phyloP scores from a whole-genome alignment of 1,140 invertebrate species.

The Drosophila malerkotliana region DNA sequence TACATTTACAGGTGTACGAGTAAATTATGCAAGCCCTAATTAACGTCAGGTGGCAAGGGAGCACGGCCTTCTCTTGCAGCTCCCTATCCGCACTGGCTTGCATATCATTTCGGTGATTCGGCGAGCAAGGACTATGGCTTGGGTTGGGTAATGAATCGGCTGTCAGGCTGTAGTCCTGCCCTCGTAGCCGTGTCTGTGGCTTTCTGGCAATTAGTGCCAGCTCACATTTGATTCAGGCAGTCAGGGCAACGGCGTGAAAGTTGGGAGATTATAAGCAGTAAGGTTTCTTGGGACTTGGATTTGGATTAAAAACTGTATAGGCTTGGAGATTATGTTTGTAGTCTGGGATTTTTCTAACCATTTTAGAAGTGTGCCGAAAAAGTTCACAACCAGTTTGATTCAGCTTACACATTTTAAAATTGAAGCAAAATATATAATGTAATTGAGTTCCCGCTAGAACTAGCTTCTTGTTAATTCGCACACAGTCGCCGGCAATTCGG shows the following conservation, averaged over 20 bases:
- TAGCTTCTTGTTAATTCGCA: slow-evolving; percentile 2
- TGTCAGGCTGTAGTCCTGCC: slow-evolving; percentile 38
- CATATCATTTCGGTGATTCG: slow-evolving; percentile 6
- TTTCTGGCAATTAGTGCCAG: slow-evolving; percentile 30
- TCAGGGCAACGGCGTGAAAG: slow-evolving; percentile 27
- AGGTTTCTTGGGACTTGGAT: background rate
- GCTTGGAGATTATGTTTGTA: too few relatives aligned
- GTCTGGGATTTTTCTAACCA: background rate
- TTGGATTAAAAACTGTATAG: background rate
- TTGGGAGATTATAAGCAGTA: background rate
- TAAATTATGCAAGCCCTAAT: slow-evolving; percentile 70
- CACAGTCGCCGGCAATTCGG: background rate
- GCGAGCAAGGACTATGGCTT: slow-evolving; percentile 8
- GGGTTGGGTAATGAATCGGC: slow-evolving; percentile 55
- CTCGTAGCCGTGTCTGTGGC: slow-evolving; percentile 40
- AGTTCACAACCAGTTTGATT: background rate
- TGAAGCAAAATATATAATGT: slow-evolving; percentile 7
- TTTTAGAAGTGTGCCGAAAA: background rate
- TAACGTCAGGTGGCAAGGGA: slow-evolving; percentile 44
- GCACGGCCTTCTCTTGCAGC: slow-evolving; percentile 7
- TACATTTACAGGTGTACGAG: slow-evolving; percentile 46
- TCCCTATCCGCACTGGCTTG: background rate
- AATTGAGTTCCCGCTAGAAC: background rate
- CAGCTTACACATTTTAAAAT: background rate
- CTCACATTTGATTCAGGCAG: slow-evolving; percentile 35